Evolutionary conservation across 1,140 invertebrate species (phyloP), one percentile per base, ranked within the genome.

Genomic region (Papilio machaon): DNA sequence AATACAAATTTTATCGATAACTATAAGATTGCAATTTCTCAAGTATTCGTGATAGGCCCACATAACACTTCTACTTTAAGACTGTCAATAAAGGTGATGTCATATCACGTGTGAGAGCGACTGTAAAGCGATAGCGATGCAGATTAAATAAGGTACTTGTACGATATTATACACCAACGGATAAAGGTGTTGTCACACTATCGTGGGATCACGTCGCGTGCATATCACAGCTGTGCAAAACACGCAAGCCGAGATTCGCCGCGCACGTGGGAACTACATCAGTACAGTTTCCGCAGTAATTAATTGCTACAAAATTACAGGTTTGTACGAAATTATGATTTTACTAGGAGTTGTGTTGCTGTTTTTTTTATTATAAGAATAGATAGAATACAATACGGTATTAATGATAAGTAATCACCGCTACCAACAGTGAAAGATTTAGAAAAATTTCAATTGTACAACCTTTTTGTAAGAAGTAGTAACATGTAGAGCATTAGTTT

Each of bases 241-340:
- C 60, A 64, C 60, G 58, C 58, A 9, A 64, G 11, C 60, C 1
- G 60, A 64, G 60, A 64, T 64, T 64, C 19, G 19, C 19, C 19
- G n/a, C 5, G 19, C 60, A 64, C 60, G 60, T 64, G 60, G 60
- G 60, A 64, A 64, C 19, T 5, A 10, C 23, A 3, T 64, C 8
- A 64, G 19, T 64, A 64, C 19, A 10, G 23, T 64, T 64, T 64
- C 60, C 9, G 60, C 2, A 64, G 19, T 64, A 64, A 23, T 64
- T 64, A 64, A 64, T 58, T 58, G n/a, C n/a, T 23, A 64, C 23
- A 10, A 64, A 64, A 64, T 64, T 64, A 64, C 11, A 64, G 19
- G 60, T 64, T 30, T 30, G 9, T 10, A 23, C 19, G 9, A 58
- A 58, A 64, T 30, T 64, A 64, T 64, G 60, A 23, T 30, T 64